A percentile compares a stretch with the other conserved stretches of the same genome.
Conservation (phyloP, 1,140 invertebrate species). For the Teleopsis dalmanni region DNA sequence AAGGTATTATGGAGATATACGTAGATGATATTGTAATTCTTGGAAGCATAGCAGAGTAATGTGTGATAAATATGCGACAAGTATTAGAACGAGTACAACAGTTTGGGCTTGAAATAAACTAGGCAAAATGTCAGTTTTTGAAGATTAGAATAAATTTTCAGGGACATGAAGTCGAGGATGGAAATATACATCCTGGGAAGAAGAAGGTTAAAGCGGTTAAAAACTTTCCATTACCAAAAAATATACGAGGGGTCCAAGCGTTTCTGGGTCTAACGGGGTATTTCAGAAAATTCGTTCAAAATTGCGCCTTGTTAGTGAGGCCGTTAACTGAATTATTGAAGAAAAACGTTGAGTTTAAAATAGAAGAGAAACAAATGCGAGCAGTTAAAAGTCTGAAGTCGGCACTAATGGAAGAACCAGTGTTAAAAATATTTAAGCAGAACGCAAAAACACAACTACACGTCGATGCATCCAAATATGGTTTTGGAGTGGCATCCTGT, state of each 20-base stretch:
- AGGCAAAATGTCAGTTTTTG: slow-evolving; percentile 47
- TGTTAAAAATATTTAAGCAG: slow-evolving; percentile 1
- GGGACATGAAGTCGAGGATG: slow-evolving; percentile 17
- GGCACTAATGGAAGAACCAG: slow-evolving; percentile 1
- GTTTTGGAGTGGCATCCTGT: slow-evolving; percentile 21
- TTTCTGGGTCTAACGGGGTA: slow-evolving; percentile 5
- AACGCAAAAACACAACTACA: slow-evolving; percentile 26
- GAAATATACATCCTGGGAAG: slow-evolving; percentile 17
- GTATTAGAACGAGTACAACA: slow-evolving; percentile 15
- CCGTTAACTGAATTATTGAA: neutral
- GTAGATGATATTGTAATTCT: slow-evolving; percentile 31
- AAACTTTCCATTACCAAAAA: slow-evolving; percentile 26
- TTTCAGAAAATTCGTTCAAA: slow-evolving; percentile 1
- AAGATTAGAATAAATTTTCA: slow-evolving; percentile 32
- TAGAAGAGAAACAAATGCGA: neutral
- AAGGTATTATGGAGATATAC: slow-evolving; percentile 17
- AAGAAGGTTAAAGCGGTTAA: slow-evolving; percentile 26
- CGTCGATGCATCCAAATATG: slow-evolving; percentile 28
- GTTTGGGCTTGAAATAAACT: slow-evolving; percentile 44
- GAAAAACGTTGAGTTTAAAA: slow-evolving; percentile 1
- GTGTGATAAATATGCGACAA: slow-evolving; percentile 17
- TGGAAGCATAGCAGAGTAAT: slow-evolving; percentile 20
- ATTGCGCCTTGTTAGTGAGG: neutral
- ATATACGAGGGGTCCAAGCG: slow-evolving; percentile 5
- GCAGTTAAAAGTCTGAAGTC: neutral